Conservation (phyloP, 1,140 invertebrate species). For the Rhyzopertha dominica region DNA sequence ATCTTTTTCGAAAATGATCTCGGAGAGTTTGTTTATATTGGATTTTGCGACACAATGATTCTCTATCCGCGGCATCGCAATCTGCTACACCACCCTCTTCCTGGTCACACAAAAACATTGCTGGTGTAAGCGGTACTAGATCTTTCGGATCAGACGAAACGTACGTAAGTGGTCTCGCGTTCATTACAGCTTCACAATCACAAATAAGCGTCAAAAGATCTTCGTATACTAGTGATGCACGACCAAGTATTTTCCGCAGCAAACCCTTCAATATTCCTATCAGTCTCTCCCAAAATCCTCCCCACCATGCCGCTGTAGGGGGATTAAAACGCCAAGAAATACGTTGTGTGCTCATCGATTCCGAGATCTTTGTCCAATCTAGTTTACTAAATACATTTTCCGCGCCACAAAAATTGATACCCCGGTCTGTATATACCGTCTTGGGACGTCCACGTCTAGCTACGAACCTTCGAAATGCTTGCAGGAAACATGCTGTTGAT, state of each 20-base stretch:
- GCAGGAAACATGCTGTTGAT: constrained; percentile 14
- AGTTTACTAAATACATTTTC: constrained; percentile 28
- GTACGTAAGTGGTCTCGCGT: constrained; percentile 10
- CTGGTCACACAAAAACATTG: constrained; percentile 9
- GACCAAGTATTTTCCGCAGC: constrained; percentile 28
- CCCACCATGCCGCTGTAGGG: constrained; percentile 43
- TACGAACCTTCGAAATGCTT: constrained; percentile 1
- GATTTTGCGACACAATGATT: constrained; percentile 12
- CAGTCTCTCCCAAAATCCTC: constrained; percentile 44
- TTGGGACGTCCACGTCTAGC: constrained; percentile 3
- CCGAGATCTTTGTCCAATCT: no score
- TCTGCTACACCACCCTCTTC: constrained; percentile 11
- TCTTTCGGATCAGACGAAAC: constrained; percentile 4
- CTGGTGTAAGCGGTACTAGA: constrained; percentile 10
- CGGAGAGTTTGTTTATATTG: constrained; percentile 13
- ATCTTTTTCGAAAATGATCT: constrained; percentile 13
- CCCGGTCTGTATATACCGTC: constrained; percentile 5
- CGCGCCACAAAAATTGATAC: constrained; percentile 36
- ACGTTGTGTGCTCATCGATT: no score
- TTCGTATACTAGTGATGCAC: constrained; percentile 25
- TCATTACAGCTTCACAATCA: constrained; percentile 35
- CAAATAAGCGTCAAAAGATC: constrained; percentile 34
- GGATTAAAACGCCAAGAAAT: constrained; percentile 9
- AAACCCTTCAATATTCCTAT: constrained; percentile 36
- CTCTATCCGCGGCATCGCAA: constrained; percentile 10